Evolutionary conservation across 2,113 vertebrate genomes (phyloP), one percentile per base, ranked within the genome.

Genomic region (Phaethon lepturus): DNA sequence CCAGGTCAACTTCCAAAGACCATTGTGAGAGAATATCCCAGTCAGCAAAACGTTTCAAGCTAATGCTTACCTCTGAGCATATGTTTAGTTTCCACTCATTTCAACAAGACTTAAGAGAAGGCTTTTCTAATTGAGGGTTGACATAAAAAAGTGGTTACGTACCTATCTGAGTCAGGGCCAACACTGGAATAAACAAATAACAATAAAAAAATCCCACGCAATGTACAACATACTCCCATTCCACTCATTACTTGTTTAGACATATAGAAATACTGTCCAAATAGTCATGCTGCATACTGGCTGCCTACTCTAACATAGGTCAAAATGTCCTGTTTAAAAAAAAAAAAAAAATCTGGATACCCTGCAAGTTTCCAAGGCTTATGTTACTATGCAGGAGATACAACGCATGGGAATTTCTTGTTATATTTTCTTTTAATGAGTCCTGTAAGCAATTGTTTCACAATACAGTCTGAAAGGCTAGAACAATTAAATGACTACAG

Each of bases 401-500:
- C 35, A 81, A 67, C 4, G 0, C 86, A 89, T 92, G 91, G 83
- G 93, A 97, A 87, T 93, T 93, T 95, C 95, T 88, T 67, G 76
- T 84, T 88, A 68, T 92, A 96, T 96, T 96, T 96, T 94, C 84
- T 96, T 97, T 76, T 95, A 95, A 97, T 87, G 86, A 95, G 89
- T 66, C 62, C 91, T 97, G 91, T 93, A 95, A 95, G 95, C 91
- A 95, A 89, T 95, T 94, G 93, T 96, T 97, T 97, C 97, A 95
- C 93, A 97, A 96, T 79, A 78, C 35, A 93, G 86, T 93, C 97
- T 97, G 81, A 95, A 95, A 89, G 71, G 66, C 83, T 96, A 97
- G 96, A 97, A 97, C 95, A 97, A 97, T 96, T 97, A 97, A 97
- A 87, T 92, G 91, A 95, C 73, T 97, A 93, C 97, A 97, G 97